phyloP scores from a whole-genome alignment of 1,140 invertebrate species.

The Caenorhabditis tropicalis region DNA sequence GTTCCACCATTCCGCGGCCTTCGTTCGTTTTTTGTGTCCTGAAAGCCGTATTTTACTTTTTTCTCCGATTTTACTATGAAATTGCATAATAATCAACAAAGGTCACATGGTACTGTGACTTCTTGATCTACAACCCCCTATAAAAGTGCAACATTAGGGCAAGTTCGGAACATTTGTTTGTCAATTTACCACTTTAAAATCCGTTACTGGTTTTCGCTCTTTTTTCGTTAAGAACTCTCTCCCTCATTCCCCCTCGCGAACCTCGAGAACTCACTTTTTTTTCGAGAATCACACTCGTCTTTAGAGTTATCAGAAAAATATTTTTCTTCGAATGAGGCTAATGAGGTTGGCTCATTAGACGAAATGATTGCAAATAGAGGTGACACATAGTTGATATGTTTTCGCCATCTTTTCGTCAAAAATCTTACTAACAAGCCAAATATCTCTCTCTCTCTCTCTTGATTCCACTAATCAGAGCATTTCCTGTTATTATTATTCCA shows the following conservation, averaged over 20 bases:
- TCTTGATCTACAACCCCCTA: not conserved
- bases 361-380: too few species aligned
- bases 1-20: not conserved
- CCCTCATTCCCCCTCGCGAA: not conserved
- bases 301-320: too few species aligned
- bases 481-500: too few species aligned
- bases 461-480: too few species aligned
- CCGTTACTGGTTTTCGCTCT: constrained; percentile 12
- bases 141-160: constrained; percentile 16
- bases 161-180: not conserved
- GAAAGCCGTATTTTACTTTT: not conserved
- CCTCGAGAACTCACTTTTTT: not conserved
- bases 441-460: too few species aligned
- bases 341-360: too few species aligned
- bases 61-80: too few species aligned
- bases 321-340: too few species aligned
- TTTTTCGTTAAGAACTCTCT: not conserved
- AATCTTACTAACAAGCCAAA: too few species aligned
- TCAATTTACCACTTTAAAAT: not conserved
- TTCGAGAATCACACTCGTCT: not conserved
- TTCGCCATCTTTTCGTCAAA: too few species aligned
- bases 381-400: too few species aligned
- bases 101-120: not conserved
- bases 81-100: too few species aligned
- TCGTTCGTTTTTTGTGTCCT: not conserved